phyloP scores from a whole-genome alignment of 1,140 invertebrate genomes.

The Nymphalis io region DNA sequence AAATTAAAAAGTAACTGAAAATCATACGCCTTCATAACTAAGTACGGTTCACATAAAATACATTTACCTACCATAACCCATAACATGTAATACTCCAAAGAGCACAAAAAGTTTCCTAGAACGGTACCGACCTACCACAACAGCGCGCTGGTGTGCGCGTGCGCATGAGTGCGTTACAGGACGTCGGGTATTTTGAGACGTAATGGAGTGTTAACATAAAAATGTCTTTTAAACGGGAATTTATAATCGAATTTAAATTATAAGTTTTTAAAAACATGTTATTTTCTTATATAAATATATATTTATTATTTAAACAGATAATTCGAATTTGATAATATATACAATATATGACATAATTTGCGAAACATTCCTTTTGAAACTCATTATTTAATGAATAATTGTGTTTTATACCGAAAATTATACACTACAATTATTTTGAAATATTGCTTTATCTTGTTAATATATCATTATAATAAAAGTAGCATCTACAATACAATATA shows the following conservation, averaged over 20 bases:
- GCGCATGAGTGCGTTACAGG: constrained; percentile 51
- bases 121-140: constrained; percentile 74
- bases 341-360: too few relatives aligned
- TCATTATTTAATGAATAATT: too few relatives aligned
- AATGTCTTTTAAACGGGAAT: neutral
- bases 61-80: constrained; percentile 12
- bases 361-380: too few relatives aligned
- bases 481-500: too few relatives aligned
- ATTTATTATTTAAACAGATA: neutral
- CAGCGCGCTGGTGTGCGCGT: constrained; percentile 43
- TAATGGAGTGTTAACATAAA: constrained; percentile 50
- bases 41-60: neutral
- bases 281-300: neutral
- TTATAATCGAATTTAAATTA: neutral
- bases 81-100: constrained; percentile 9
- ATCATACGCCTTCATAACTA: neutral
- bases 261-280: too few relatives aligned
- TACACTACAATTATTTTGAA: too few relatives aligned
- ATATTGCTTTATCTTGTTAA: too few relatives aligned
- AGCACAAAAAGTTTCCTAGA: constrained; percentile 42
- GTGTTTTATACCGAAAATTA: too few relatives aligned
- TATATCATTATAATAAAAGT: too few relatives aligned
- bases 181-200: constrained; percentile 68
- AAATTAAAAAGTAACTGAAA: neutral
- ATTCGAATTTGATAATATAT: too few relatives aligned